A percentile compares a stretch with the other conserved stretches of the same genome.
Evolutionary conservation across 2,797 vertebrate genomes (phyloP).

Genomic region (Alfaro cultratus): DNA sequence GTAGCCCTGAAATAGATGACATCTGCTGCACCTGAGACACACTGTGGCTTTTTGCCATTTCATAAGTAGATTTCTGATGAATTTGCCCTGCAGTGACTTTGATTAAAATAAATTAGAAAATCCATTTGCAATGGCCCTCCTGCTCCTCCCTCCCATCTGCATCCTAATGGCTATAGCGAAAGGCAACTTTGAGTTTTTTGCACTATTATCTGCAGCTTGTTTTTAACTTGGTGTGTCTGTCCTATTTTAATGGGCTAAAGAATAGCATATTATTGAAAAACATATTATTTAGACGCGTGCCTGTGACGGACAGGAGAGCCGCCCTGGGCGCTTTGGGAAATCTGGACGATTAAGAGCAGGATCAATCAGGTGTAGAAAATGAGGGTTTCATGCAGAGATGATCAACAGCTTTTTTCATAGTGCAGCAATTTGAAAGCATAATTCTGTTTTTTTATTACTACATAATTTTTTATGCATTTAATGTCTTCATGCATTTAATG

Average conservation of each 20-base stretch:
- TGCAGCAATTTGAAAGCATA: not conserved
- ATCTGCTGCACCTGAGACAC: constrained; percentile 13
- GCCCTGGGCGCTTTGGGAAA: not conserved
- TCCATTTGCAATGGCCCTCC: constrained; percentile 60
- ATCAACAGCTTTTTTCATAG: not conserved
- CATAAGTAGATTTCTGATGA: constrained; percentile 48
- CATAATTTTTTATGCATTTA: not conserved
- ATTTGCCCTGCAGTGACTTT: constrained; percentile 58
- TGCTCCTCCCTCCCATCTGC: constrained; percentile 26
- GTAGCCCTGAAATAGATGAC: not conserved
- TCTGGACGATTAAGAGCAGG: not conserved
- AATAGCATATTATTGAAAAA: constrained; percentile 17
- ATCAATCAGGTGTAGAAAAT: not conserved
- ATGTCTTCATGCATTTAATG: constrained; percentile 1
- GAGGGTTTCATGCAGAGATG: not conserved
- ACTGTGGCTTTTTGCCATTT: constrained; percentile 28
- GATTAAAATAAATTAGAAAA: constrained; percentile 77
- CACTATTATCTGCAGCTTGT: constrained; percentile 28
- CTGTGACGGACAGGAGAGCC: not conserved
- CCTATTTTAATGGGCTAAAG: not conserved
- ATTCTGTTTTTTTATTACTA: not conserved
- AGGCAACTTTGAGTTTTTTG: constrained; percentile 15
- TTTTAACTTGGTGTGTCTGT: constrained; percentile 18
- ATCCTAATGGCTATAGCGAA: constrained; percentile 54
- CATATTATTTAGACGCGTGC: constrained; percentile 34